Base-by-base conservation (phyloP, 2,888 invertebrate genomes). In the Eilema sororculum region DNA sequence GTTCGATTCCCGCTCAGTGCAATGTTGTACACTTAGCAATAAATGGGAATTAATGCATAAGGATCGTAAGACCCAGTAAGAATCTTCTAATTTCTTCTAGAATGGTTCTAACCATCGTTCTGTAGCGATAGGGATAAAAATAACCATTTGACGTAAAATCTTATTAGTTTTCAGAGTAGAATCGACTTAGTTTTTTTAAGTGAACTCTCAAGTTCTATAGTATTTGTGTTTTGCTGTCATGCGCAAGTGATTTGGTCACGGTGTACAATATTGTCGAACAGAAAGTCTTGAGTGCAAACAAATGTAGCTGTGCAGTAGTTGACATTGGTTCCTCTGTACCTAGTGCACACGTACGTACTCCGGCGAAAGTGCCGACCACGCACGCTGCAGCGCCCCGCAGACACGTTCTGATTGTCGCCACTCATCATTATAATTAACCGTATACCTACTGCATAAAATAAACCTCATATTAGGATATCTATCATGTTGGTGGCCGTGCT, bases 361-460 rank as follows among this genome's bases (percentile, higher is more conserved):
- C 22, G 67, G 76, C 70, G 77, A 77, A 74, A 79, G 79, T 79
- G 72, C 28, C 66, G 60, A 24, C 61, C 16, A 46, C 52, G 65
- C 65, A 60, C 57, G 52, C 59, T 63, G 41, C 13, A 65, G 37
- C 63, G 41, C 56, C 66, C 66, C 63, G 60, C 63, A 10, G 62
- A 56, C 72, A 77, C 71, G 74, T 72, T 72, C 64, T 71, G 71
- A 72, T 62, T 71, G 73, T 65, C 70, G 57, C 67, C 71, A 71
- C 22, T 52, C 56, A 73, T 65, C 24, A 73, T 72, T 68, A 69
- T 62, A 75, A 74, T 71, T 78, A 74, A 25, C 64, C n/a, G 22
- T 28, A 28, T 13, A 41, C 2, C 41, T 41, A 56, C 10, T 56
- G 62, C 52, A 58, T 22, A 68, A 22, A 68, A 24, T 56, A n/a